Conservation (phyloP, 2,113 vertebrate genomes). For the Acrocephalus arundinaceus region DNA sequence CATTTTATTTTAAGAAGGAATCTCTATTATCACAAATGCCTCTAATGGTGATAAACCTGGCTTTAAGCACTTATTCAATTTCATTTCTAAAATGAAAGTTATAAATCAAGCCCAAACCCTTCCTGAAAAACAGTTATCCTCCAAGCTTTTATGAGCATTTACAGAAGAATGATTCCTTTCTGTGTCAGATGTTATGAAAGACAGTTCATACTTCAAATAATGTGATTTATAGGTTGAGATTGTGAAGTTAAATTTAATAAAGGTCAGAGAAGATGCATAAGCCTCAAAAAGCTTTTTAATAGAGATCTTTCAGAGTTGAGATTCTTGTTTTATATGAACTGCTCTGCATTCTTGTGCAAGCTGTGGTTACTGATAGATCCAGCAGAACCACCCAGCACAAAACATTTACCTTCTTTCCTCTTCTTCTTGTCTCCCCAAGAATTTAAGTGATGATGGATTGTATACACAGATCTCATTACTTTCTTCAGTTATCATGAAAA, state of each 20-base stretch:
- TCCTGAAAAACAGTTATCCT: conserved; percentile 8
- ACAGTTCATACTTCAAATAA: conserved; percentile 43
- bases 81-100: conserved; percentile 33
- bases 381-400: not conserved
- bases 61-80: conserved; percentile 44
- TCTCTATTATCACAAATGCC: conserved; percentile 1
- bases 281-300: conserved; percentile 13
- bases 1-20: conserved; percentile 27
- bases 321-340: not conserved
- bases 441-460: not conserved
- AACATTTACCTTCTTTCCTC: not conserved
- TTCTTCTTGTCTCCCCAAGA: not conserved
- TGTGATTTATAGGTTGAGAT: conserved; percentile 25
- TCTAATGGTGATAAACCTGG: not conserved
- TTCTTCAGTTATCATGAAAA: not conserved
- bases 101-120: conserved; percentile 25
- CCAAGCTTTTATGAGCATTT: conserved; percentile 27
- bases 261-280: conserved; percentile 19
- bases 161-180: conserved; percentile 23
- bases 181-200: conserved; percentile 44
- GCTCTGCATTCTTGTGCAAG: not conserved
- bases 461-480: not conserved
- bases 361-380: not conserved
- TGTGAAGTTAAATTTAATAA: conserved; percentile 45
- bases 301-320: not conserved